Conservation (phyloP, 2,113 vertebrate species). For the Oreochromis aureus region DNA sequence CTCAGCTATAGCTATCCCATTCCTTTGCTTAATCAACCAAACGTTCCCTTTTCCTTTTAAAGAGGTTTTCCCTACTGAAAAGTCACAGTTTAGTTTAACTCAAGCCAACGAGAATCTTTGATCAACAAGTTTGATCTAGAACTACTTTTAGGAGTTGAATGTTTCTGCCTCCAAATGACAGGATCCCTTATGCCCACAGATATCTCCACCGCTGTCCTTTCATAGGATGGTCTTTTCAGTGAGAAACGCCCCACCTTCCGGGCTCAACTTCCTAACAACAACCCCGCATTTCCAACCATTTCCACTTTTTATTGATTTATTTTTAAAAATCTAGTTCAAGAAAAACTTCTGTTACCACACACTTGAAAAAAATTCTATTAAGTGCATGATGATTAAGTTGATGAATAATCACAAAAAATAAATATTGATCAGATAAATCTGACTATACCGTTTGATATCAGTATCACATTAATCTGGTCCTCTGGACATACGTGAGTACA, state of each 20-base stretch:
- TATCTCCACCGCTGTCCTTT: neutral
- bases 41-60: neutral
- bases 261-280: neutral
- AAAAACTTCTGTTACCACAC: neutral
- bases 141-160: neutral
- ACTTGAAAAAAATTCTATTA: neutral
- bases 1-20: rapidly evolving
- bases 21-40: rapidly evolving
- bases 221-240: neutral
- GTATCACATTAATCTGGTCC: neutral
- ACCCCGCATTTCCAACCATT: rapidly evolving
- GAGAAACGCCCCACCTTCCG: neutral
- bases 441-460: neutral
- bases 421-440: neutral
- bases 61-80: neutral
- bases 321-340: neutral
- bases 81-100: neutral
- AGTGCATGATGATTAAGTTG: neutral
- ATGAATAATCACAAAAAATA: neutral
- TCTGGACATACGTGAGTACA: neutral
- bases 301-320: neutral
- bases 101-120: neutral
- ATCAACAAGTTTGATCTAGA: neutral
- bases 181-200: rapidly evolving
- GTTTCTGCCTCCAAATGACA: neutral